Evolutionary conservation across 1,140 invertebrate genomes (phyloP).

Genomic region (Bombus superbus): DNA sequence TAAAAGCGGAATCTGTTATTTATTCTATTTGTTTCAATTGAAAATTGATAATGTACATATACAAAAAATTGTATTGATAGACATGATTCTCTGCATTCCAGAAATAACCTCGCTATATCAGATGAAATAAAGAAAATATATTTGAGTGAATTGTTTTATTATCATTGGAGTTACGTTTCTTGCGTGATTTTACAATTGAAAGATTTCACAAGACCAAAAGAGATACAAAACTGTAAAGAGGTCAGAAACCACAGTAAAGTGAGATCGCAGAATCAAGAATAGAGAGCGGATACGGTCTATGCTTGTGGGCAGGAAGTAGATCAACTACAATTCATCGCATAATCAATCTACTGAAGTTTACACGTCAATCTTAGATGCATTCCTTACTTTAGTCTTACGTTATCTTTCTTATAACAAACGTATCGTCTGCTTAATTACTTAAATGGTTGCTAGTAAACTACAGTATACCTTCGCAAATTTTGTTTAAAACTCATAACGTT

Average conservation of each 20-base stretch:
- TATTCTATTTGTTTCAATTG: neutral
- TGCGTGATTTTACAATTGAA: neutral
- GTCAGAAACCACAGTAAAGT: slow-evolving; percentile 39
- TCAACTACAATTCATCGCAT: slow-evolving; percentile 43
- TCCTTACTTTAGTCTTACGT: neutral
- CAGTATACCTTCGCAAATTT: too few species aligned
- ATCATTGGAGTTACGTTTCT: neutral
- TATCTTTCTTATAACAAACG: neutral
- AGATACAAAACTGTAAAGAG: slow-evolving; percentile 27
- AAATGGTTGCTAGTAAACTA: neutral
- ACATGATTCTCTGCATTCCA: neutral
- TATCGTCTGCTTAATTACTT: neutral
- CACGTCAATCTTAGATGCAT: neutral
- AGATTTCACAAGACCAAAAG: neutral
- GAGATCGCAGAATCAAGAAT: slow-evolving; percentile 44
- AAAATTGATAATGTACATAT: neutral
- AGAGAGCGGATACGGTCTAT: slow-evolving; percentile 42
- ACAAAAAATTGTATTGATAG: neutral
- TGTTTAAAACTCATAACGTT: too few species aligned
- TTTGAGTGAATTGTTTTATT: neutral
- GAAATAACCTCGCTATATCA: neutral
- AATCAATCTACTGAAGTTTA: slow-evolving; percentile 22
- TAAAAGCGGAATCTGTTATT: neutral
- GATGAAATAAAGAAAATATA: neutral
- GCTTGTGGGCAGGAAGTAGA: slow-evolving; percentile 46